A percentile compares a stretch with the other conserved stretches of the same genome.
These are phyloP conservation scores for Sinhomidia bicolor DNA, from an alignment of 2,888 invertebrate species.

Conservation along the genomic window DNA sequence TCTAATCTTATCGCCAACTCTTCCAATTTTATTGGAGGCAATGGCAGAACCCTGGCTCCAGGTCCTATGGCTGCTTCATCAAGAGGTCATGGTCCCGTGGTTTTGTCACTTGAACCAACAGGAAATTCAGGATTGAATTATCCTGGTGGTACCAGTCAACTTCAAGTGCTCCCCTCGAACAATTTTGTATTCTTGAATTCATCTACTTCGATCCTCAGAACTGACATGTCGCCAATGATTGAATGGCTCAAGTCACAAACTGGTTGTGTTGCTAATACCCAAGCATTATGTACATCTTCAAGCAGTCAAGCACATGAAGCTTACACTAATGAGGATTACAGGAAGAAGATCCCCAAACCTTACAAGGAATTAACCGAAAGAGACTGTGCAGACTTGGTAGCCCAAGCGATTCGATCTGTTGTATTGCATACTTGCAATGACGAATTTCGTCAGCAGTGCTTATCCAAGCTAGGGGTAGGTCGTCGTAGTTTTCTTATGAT, in stretches of 20 bases:
- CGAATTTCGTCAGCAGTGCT: slow-evolving; percentile 68
- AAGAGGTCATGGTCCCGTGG: neutral
- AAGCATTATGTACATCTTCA: neutral
- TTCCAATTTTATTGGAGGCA: slow-evolving; percentile 17
- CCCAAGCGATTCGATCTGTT: slow-evolving; percentile 63
- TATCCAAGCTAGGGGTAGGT: slow-evolving; percentile 55
- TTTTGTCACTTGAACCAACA: neutral
- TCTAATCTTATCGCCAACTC: neutral
- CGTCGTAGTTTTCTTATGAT: too few species aligned
- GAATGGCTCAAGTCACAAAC: slow-evolving; percentile 27
- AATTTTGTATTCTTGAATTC: too few species aligned
- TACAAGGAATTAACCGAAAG: slow-evolving; percentile 48
- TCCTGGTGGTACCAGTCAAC: neutral
- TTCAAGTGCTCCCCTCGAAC: too few species aligned
- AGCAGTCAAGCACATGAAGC: neutral
- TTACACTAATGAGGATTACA: neutral
- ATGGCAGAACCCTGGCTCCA: slow-evolving; percentile 12
- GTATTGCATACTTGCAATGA: slow-evolving; percentile 68
- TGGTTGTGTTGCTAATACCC: neutral
- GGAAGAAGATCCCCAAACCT: slow-evolving; percentile 48
- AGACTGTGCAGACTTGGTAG: slow-evolving; percentile 59
- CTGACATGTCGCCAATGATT: slow-evolving; percentile 48
- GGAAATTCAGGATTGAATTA: neutral
- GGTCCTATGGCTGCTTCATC: slow-evolving; percentile 7
- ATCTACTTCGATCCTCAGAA: slow-evolving; percentile 42